These are phyloP conservation scores for Drosophila kanekoi DNA, from an alignment of 2,888 invertebrate genomes.

Conservation along the genomic window DNA sequence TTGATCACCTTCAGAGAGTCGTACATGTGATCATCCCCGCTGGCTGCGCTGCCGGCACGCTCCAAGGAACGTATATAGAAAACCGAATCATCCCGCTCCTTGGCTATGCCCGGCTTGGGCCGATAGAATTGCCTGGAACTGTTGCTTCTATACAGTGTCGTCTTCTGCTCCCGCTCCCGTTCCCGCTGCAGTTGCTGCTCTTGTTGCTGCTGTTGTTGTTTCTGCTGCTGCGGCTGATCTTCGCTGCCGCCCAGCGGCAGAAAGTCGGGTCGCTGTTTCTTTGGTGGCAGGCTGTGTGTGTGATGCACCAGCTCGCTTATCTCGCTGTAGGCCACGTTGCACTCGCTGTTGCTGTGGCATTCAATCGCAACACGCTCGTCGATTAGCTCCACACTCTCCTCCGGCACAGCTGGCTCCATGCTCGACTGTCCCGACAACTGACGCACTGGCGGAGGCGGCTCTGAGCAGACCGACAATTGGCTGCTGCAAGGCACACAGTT, in stretches of 20 bases:
- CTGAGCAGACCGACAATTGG: slow-evolving; percentile 85
- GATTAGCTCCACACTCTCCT: slow-evolving; percentile 74
- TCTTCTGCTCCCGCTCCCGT: slow-evolving; percentile 28
- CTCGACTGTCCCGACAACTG: slow-evolving; percentile 85
- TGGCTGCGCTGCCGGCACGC: slow-evolving; percentile 51
- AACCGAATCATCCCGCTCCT: slow-evolving; percentile 83
- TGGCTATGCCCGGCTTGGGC: slow-evolving; percentile 80
- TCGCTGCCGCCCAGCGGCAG: slow-evolving; percentile 66
- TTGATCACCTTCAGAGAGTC: slow-evolving; percentile 85
- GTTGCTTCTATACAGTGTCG: slow-evolving; percentile 81
- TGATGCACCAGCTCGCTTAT: slow-evolving; percentile 53
- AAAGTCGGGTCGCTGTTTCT: slow-evolving; percentile 82
- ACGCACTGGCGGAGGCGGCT: slow-evolving; percentile 78
- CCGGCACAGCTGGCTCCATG: slow-evolving; percentile 84
- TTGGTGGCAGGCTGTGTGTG: slow-evolving; percentile 61
- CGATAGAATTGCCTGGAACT: slow-evolving; percentile 84
- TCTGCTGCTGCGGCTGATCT: slow-evolving; percentile 21
- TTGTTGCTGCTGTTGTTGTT: slow-evolving; percentile 2
- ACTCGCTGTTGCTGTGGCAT: slow-evolving; percentile 13
- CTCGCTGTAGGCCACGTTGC: slow-evolving; percentile 45
- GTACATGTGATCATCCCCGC: slow-evolving; percentile 78
- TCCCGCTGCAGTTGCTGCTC: slow-evolving; percentile 2
- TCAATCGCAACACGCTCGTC: slow-evolving; percentile 56
- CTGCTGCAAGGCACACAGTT: slow-evolving; percentile 46
- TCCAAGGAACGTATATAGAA: slow-evolving; percentile 77